Evolutionary conservation across 1,140 invertebrate genomes (phyloP), one percentile per base, ranked within the genome.

Genomic region (Bombus waltoni): DNA sequence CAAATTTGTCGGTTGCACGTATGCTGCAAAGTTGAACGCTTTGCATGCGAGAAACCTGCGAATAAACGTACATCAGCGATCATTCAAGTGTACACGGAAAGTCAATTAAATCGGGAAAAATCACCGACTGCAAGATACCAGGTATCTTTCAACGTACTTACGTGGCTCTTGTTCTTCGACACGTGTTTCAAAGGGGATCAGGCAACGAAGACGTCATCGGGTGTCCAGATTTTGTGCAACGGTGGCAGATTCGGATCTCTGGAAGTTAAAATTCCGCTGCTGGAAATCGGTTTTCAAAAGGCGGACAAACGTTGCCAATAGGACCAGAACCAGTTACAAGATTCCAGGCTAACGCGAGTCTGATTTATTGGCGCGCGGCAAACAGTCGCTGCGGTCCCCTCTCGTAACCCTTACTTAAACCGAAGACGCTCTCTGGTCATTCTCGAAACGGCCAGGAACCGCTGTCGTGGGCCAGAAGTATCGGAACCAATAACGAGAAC

Each of bases 401-500:
- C 53, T 76, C 78, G 74, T 89, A 91, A 91, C 88, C 89, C 88
- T 91, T 91, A 90, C 77, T 82, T 73, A 77, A 77, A 68, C 74
- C 59, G 70, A 57, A 72, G 68, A 59, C 47, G 10, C 28, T 38
- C 68, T 47, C 59, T 15, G 40, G 70, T 73, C 65, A 75, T 53
- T 32, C 35, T 68, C 47, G 10, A 32, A 42, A 76, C 44, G 59
- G 25, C 28, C 59, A 40, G 28, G 8, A 75, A 71, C 57, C 42
- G 4, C 72, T 74, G 44, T n/a, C 22, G 32, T 25, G n/a, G 18
- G 22, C 32, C 40, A 70, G 65, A 81, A 77, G 70, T 71, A 87
- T 84, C 87, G 77, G 83, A 79, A 83, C 76, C 84, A 84, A 90
- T 91, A 91, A 90, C 87, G 89, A 92, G 82, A 86, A 87, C 86